Percentiles rank a stretch among this genome's conserved stretches.
Evolutionary conservation across 2,113 vertebrate genomes (phyloP).

Genomic region (Aphyosemion australe): DNA sequence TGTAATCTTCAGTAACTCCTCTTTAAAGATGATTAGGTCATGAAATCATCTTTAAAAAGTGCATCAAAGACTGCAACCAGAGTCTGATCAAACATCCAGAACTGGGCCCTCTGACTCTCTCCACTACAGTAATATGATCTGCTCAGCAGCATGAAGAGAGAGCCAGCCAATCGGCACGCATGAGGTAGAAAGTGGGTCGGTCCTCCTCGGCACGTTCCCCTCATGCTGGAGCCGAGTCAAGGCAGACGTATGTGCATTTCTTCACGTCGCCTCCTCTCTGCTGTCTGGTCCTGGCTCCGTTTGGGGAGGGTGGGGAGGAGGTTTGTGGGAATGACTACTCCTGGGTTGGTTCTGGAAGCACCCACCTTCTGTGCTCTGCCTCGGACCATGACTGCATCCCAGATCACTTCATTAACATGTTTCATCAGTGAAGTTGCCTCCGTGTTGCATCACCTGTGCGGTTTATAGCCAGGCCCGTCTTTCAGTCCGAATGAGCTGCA

Average conservation of each 20-base stretch:
- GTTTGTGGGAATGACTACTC: constrained; percentile 19
- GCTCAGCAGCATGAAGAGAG: neutral
- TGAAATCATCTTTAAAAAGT: neutral
- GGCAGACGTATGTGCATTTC: constrained; percentile 61
- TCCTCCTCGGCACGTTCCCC: constrained; percentile 30
- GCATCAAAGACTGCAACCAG: neutral
- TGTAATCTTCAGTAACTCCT: constrained; percentile 16
- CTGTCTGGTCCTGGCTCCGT: constrained; percentile 1
- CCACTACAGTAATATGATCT: constrained; percentile 43
- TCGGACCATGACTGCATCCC: neutral
- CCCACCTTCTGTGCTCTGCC: neutral
- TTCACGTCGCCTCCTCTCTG: constrained; percentile 65
- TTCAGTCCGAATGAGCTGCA: constrained; percentile 1
- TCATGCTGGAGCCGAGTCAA: constrained; percentile 21
- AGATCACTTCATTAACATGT: constrained; percentile 1
- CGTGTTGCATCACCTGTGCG: constrained; percentile 28
- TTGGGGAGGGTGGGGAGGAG: constrained; percentile 6
- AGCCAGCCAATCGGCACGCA: constrained; percentile 35
- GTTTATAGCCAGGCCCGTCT: neutral
- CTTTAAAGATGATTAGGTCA: neutral
- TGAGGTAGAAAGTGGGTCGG: constrained; percentile 22
- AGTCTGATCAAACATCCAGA: neutral
- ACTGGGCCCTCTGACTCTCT: neutral
- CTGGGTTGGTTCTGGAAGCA: neutral
- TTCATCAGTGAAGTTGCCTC: constrained; percentile 15